Conservation (phyloP, 2,797 vertebrate genomes). For the Pteropus rufus region DNA sequence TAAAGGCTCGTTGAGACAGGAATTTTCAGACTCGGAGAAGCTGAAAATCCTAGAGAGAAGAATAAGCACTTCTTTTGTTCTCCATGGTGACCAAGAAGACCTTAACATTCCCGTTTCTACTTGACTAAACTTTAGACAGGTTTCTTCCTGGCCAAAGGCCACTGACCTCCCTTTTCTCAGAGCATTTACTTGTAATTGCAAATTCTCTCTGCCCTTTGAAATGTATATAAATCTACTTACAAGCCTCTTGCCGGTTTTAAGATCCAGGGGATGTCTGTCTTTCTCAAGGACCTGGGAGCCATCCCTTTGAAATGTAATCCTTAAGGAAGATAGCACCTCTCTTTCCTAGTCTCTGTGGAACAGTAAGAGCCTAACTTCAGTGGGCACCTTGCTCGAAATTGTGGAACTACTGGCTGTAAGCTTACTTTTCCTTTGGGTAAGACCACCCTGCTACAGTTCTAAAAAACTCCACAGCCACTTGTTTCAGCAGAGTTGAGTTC, state of each 20-base stretch:
- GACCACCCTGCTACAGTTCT: not conserved
- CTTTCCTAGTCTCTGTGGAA: not conserved
- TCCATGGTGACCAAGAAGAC: not conserved
- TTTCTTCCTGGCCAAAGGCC: not conserved
- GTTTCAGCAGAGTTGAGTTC: not conserved
- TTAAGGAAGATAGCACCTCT: not conserved
- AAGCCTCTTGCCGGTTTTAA: not conserved
- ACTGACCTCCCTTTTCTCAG: not conserved
- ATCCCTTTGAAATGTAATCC: not conserved
- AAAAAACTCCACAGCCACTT: not conserved
- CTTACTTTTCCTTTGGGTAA: constrained; percentile 1
- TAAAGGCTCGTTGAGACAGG: not conserved
- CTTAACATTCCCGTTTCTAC: not conserved
- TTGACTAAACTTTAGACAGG: not conserved
- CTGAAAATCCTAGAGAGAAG: not conserved
- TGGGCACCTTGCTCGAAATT: not conserved
- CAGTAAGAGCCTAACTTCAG: not conserved
- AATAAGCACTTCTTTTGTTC: not conserved
- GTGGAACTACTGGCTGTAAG: not conserved
- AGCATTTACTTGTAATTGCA: not conserved
- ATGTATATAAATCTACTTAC: not conserved
- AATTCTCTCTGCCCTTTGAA: not conserved
- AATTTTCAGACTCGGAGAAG: not conserved
- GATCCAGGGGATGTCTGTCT: not conserved
- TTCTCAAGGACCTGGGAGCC: not conserved